phyloP scores from a whole-genome alignment of 2,888 invertebrate species.

The Aporophyla lueneburgensis region DNA sequence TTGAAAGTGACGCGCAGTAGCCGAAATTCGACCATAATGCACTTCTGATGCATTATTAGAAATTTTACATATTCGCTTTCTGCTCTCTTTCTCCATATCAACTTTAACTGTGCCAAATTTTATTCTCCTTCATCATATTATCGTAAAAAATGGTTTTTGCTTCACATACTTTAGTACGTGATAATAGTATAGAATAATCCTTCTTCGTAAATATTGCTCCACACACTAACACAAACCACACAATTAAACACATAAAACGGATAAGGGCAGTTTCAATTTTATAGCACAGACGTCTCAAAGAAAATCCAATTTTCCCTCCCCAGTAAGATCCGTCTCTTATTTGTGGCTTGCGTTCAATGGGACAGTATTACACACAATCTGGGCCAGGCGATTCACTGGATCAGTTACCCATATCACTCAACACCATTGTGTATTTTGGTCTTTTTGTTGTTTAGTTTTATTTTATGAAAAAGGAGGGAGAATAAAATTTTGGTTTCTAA shows the following conservation, averaged over 20 bases:
- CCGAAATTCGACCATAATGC: too few relatives aligned
- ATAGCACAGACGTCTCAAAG: slow-evolving; percentile 71
- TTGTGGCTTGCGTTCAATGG: slow-evolving; percentile 79
- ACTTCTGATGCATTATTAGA: too few relatives aligned
- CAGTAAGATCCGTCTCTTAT: slow-evolving; percentile 74
- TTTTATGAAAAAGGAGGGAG: neutral
- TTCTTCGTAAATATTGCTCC: neutral
- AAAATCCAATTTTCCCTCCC: slow-evolving; percentile 79
- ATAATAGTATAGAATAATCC: neutral
- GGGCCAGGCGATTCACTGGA: slow-evolving; percentile 65
- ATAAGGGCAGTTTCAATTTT: slow-evolving; percentile 70
- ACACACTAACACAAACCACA: slow-evolving; percentile 11
- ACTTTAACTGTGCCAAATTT: too few relatives aligned
- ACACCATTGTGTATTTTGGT: slow-evolving; percentile 47
- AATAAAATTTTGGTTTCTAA: neutral
- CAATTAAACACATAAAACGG: slow-evolving; percentile 55
- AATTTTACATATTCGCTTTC: too few relatives aligned
- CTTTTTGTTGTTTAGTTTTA: slow-evolving; percentile 10
- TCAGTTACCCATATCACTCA: slow-evolving; percentile 63
- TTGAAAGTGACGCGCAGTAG: too few relatives aligned
- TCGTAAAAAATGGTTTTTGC: too few relatives aligned
- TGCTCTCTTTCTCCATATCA: too few relatives aligned
- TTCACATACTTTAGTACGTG: too few relatives aligned
- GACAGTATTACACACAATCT: slow-evolving; percentile 77
- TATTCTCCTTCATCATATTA: too few relatives aligned